Evolutionary conservation across 2,113 vertebrate species (phyloP).

Genomic region (Phoenicopterus ruber): DNA sequence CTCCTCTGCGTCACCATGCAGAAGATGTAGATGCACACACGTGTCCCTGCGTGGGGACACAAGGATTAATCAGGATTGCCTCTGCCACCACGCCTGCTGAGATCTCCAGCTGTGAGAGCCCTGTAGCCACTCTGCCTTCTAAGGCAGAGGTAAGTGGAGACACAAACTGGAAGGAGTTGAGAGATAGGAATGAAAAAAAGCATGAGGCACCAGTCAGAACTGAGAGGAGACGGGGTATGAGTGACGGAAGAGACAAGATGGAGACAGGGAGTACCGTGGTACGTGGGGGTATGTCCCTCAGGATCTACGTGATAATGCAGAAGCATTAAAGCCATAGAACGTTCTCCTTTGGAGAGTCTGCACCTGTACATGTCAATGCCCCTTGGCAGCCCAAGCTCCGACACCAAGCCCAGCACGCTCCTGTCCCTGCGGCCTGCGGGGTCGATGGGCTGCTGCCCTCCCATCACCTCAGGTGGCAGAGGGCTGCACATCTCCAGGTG

Average conservation of each 20-base stretch:
- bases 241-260: background rate
- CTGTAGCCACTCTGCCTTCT: background rate
- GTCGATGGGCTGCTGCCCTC: background rate
- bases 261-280: background rate
- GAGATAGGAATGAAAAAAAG: background rate
- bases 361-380: background rate
- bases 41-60: background rate
- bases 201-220: background rate
- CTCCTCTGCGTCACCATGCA: background rate
- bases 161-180: background rate
- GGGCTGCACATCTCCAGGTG: background rate
- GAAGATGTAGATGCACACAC: background rate
- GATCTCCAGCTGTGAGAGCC: background rate
- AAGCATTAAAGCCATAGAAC: background rate
- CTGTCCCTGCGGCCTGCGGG: background rate
- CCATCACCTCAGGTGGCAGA: background rate
- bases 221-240: background rate
- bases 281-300: rapidly evolving
- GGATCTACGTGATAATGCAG: background rate
- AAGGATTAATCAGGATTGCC: background rate
- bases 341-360: background rate
- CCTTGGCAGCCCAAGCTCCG: background rate
- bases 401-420: background rate
- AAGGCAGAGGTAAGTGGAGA: background rate
- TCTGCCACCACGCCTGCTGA: background rate